phyloP scores from a whole-genome alignment of 1,140 invertebrate species.

The Araneus ventricosus region DNA sequence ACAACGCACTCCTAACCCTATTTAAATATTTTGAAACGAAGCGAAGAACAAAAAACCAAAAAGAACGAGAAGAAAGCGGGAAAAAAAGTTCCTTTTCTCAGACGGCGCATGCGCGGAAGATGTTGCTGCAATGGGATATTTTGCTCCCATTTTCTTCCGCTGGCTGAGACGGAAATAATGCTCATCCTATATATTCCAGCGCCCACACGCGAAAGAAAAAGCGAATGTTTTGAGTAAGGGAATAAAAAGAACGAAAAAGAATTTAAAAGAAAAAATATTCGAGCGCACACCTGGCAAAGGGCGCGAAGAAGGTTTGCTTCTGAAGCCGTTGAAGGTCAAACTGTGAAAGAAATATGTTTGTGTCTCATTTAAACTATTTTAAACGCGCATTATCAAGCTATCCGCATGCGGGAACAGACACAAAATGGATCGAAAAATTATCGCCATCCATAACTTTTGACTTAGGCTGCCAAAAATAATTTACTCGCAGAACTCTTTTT shows the following conservation, averaged over 20 bases:
- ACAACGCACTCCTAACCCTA: not conserved
- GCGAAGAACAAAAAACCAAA: not conserved
- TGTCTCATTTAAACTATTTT: constrained; percentile 28
- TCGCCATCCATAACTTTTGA: not conserved
- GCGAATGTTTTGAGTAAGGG: constrained; percentile 27
- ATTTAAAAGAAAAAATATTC: not conserved
- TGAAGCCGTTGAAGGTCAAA: constrained; percentile 37
- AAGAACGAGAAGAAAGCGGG: not conserved
- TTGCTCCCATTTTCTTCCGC: constrained; percentile 3
- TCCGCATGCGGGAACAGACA: not conserved
- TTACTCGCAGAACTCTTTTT: not conserved
- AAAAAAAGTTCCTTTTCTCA: not conserved
- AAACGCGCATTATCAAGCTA: constrained; percentile 8
- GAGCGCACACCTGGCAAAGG: constrained; percentile 44
- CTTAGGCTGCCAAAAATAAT: not conserved
- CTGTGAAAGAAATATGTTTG: constrained; percentile 44
- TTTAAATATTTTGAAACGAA: constrained; percentile 5
- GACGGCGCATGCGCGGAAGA: constrained; percentile 1
- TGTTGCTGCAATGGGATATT: constrained; percentile 47
- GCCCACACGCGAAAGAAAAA: constrained; percentile 32
- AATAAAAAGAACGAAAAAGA: not conserved
- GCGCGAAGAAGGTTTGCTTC: not conserved
- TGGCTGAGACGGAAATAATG: constrained; percentile 24
- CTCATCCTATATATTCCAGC: constrained; percentile 41
- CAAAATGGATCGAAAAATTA: not conserved